phyloP scores from a whole-genome alignment of 2,888 invertebrate species.

The Limnephilus lunatus region DNA sequence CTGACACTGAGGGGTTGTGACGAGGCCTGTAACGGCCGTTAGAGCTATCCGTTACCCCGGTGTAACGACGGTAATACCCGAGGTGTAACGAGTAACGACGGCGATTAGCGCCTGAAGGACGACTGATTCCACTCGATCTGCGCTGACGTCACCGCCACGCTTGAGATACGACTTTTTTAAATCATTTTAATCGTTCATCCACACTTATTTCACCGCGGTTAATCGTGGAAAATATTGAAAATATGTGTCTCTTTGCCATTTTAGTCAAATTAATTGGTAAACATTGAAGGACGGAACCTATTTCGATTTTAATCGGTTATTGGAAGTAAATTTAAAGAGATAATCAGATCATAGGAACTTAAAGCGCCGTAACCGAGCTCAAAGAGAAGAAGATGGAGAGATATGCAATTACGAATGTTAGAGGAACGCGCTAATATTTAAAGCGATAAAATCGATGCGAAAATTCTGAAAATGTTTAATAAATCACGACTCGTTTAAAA shows the following conservation, averaged over 20 bases:
- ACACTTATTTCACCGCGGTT: background rate
- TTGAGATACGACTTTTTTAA: background rate
- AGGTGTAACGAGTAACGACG: conserved; percentile 13
- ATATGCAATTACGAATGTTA: too few species aligned
- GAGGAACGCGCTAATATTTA: too few species aligned
- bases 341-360: background rate
- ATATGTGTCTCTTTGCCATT: background rate
- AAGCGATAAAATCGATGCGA: too few species aligned
- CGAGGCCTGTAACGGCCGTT: conserved; percentile 28
- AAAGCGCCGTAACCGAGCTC: too few species aligned
- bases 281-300: background rate
- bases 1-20: conserved; percentile 10
- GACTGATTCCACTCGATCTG: conserved; percentile 37
- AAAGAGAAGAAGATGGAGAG: too few species aligned
- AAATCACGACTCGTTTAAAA: too few species aligned
- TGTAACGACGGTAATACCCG: background rate
- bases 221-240: background rate
- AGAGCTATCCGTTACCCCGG: conserved; percentile 17
- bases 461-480: too few species aligned
- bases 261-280: background rate
- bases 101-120: conserved; percentile 34
- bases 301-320: background rate
- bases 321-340: background rate
- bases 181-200: conserved; percentile 24
- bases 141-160: conserved; percentile 24